These are phyloP conservation scores for Rhagonycha lutea DNA, from an alignment of 2,888 invertebrate species.

Conservation along the genomic window DNA sequence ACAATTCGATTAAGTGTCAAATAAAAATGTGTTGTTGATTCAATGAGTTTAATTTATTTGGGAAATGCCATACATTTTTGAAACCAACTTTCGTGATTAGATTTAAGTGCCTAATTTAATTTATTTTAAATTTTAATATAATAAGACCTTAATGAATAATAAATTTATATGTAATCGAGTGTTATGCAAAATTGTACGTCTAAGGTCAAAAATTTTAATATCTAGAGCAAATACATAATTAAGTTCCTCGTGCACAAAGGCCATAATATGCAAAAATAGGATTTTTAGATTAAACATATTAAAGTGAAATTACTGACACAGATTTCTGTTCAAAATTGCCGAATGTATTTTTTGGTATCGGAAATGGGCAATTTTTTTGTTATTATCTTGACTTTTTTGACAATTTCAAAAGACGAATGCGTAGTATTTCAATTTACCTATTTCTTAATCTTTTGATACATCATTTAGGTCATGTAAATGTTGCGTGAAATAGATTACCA, in stretches of 20 bases:
- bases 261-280: background rate
- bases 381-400: background rate
- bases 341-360: background rate
- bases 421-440: background rate
- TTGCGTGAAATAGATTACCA: background rate
- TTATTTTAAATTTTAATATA: background rate
- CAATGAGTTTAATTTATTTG: background rate
- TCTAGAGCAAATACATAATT: background rate
- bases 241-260: background rate
- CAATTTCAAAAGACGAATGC: background rate
- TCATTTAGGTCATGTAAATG: background rate
- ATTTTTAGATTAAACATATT: background rate
- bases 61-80: background rate
- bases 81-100: background rate
- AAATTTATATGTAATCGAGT: background rate
- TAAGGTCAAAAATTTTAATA: background rate
- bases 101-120: background rate
- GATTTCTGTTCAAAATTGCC: background rate
- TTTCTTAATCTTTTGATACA: background rate
- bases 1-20: background rate
- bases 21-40: background rate
- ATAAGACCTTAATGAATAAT: background rate
- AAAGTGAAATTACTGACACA: background rate
- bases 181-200: background rate
- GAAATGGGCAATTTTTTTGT: background rate